phyloP scores from a whole-genome alignment of 2,113 vertebrate genomes.

The Synodontis membranacea region DNA sequence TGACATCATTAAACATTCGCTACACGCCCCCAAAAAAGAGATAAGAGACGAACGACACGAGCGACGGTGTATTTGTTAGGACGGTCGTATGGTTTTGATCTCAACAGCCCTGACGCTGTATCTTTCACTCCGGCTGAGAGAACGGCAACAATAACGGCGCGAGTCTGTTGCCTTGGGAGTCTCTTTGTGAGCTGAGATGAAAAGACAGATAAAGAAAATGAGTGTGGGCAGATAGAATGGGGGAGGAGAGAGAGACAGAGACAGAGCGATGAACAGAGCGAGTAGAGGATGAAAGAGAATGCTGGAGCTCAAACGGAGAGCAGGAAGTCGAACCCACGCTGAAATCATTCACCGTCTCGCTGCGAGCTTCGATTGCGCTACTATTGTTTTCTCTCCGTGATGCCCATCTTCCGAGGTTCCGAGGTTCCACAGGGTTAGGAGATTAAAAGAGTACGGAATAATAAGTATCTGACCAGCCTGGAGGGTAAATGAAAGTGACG shows the following conservation, averaged over 20 bases:
- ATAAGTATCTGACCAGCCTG: background rate
- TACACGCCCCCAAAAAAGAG: too few relatives aligned
- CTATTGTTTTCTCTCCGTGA: background rate
- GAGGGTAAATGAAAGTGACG: conserved; percentile 19
- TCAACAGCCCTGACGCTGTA: background rate
- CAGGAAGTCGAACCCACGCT: conserved; percentile 4
- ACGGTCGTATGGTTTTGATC: background rate
- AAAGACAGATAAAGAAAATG: conserved; percentile 28
- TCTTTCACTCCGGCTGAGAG: background rate
- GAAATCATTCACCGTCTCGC: background rate
- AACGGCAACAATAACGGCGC: background rate
- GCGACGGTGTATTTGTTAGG: background rate
- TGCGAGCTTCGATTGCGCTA: background rate
- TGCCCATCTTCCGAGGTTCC: conserved; percentile 13
- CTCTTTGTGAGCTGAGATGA: conserved; percentile 18
- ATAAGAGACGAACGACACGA: background rate
- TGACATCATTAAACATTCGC: background rate
- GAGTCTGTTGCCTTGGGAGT: background rate
- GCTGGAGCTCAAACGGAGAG: conserved; percentile 8
- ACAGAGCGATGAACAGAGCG: background rate
- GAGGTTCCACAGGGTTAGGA: background rate
- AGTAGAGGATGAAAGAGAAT: conserved; percentile 4
- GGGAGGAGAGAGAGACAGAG: background rate
- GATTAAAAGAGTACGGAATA: background rate
- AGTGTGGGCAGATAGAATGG: conserved; percentile 4